These are phyloP conservation scores for Chionomys nivalis DNA, from an alignment of 2,113 vertebrate species.

Conservation along the genomic window DNA sequence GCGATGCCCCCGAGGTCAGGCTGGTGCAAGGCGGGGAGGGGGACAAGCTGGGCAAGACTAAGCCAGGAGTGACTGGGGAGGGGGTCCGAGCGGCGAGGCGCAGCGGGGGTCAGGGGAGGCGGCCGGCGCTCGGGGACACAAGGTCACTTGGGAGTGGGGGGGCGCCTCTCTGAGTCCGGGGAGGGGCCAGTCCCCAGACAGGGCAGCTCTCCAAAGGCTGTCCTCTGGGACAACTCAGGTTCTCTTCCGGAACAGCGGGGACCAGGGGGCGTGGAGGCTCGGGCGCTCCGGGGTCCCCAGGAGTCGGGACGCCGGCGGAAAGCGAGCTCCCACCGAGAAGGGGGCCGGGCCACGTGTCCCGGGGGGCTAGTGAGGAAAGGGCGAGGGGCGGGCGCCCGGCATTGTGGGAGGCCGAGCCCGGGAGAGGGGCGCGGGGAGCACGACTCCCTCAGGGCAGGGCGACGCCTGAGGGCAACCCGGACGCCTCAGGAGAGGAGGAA, in stretches of 20 bases:
- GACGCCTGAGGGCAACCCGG: not conserved
- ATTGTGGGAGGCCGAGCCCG: constrained; percentile 46
- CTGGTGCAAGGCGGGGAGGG: constrained; percentile 26
- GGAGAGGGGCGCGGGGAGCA: not conserved
- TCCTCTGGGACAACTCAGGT: constrained; percentile 69
- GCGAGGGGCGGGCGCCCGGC: constrained; percentile 42
- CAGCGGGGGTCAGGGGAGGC: not conserved
- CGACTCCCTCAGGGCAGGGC: not conserved
- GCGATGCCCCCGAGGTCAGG: constrained; percentile 42
- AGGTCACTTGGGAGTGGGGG: constrained; percentile 68
- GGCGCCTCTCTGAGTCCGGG: constrained; percentile 58
- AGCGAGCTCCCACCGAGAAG: not conserved
- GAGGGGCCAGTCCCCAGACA: constrained; percentile 70
- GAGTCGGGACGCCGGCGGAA: not conserved
- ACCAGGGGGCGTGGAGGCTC: constrained; percentile 69
- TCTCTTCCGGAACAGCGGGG: constrained; percentile 41
- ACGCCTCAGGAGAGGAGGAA: not conserved
- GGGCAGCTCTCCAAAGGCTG: constrained; percentile 70
- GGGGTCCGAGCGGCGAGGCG: not conserved
- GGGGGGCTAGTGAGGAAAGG: constrained; percentile 32
- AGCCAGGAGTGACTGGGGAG: constrained; percentile 6
- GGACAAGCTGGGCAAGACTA: not conserved
- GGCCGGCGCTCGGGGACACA: constrained; percentile 64
- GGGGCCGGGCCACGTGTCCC: constrained; percentile 57
- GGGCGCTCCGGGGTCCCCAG: constrained; percentile 52